These are phyloP conservation scores for Tretioscincus oriximinensis DNA, from an alignment of 2,113 vertebrate species.

Conservation along the genomic window DNA sequence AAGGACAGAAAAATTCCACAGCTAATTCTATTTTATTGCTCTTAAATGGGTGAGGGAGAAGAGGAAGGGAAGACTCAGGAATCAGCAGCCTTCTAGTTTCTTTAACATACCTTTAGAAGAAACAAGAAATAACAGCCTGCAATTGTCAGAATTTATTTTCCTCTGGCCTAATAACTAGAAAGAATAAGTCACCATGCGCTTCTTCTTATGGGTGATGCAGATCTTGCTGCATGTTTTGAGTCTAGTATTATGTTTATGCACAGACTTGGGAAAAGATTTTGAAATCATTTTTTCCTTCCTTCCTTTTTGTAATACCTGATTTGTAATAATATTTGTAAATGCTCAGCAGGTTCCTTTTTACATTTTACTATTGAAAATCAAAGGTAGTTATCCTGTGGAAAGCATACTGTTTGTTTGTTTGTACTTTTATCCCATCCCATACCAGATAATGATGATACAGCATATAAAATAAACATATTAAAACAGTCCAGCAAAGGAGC, in stretches of 20 bases:
- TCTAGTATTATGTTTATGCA: neutral
- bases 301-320: neutral
- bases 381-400: too few relatives aligned
- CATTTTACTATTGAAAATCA: neutral
- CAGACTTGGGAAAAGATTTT: neutral
- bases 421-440: too few relatives aligned
- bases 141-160: neutral
- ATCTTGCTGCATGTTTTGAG: too few relatives aligned
- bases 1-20: neutral
- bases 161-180: neutral
- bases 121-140: neutral
- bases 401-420: too few relatives aligned
- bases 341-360: neutral
- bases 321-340: neutral
- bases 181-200: too few relatives aligned
- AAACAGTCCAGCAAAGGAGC: too few relatives aligned
- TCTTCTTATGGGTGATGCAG: too few relatives aligned
- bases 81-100: neutral
- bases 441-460: too few relatives aligned
- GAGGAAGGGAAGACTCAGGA: neutral
- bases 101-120: neutral
- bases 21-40: neutral
- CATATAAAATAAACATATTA: too few relatives aligned
- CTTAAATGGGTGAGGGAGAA: neutral
- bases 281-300: neutral